Percentiles rank a stretch among this genome's conserved stretches.
phyloP scores from a whole-genome alignment of 2,797 vertebrate genomes.

The Amniataba percoides region DNA sequence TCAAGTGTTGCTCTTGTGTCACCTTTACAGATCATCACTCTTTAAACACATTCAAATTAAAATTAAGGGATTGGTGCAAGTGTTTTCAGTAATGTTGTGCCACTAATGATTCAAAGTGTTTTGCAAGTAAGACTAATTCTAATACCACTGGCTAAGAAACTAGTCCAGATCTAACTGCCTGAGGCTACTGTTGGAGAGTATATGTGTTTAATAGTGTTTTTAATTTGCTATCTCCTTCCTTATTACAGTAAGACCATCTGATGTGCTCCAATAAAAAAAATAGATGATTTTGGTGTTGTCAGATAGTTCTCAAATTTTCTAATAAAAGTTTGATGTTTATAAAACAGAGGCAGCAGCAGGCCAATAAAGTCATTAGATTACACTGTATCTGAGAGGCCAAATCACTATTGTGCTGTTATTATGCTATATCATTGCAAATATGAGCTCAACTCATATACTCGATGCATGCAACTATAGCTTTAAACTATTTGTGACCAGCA shows the following conservation, averaged over 20 bases:
- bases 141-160: neutral
- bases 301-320: conserved; percentile 19
- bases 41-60: conserved; percentile 1
- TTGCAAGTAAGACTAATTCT: neutral
- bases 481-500: neutral
- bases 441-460: neutral
- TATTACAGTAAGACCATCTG: conserved; percentile 17
- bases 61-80: neutral
- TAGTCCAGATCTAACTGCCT: neutral
- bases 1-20: conserved; percentile 7
- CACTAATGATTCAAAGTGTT: neutral
- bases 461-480: neutral
- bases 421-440: neutral
- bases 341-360: neutral
- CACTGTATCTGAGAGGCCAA: neutral
- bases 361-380: neutral
- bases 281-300: conserved; percentile 24
- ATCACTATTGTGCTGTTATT: too few species aligned
- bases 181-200: neutral
- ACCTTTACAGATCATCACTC: neutral
- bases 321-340: conserved; percentile 29
- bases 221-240: conserved; percentile 14
- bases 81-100: neutral
- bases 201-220: conserved; percentile 15
- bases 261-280: conserved; percentile 55